Conservation (phyloP, 1,140 invertebrate species). For the Atopsyche davidsoni region DNA sequence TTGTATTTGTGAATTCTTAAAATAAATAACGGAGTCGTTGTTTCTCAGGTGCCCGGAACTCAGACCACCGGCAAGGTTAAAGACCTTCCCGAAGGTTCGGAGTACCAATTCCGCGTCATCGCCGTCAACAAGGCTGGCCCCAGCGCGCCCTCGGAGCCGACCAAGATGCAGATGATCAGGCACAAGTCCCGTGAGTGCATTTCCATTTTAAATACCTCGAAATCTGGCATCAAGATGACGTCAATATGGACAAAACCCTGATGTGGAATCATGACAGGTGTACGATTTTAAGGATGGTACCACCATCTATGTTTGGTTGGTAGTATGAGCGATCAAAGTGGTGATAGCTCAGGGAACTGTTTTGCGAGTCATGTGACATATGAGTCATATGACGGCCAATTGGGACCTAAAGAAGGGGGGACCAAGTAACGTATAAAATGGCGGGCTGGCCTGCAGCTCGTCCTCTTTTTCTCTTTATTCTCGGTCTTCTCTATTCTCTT, state of each 20-base stretch:
- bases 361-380: too few relatives aligned
- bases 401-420: too few relatives aligned
- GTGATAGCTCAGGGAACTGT: too few relatives aligned
- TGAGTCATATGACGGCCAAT: too few relatives aligned
- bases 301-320: too few relatives aligned
- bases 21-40: neutral
- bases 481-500: too few relatives aligned
- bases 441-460: too few relatives aligned
- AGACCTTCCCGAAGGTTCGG: conserved; percentile 82
- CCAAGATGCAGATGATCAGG: conserved; percentile 86
- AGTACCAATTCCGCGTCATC: conserved; percentile 92
- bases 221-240: conserved; percentile 3
- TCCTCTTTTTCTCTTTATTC: too few relatives aligned
- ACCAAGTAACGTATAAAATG: too few relatives aligned
- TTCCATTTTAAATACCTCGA: neutral
- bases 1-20: too few relatives aligned
- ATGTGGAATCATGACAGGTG: too few relatives aligned
- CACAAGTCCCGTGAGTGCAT: conserved; percentile 73
- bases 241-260: conserved; percentile 6
- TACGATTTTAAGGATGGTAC: neutral
- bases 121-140: conserved; percentile 95
- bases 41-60: conserved; percentile 71
- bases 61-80: conserved; percentile 71
- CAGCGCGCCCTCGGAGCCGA: conserved; percentile 89
- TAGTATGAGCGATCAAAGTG: too few relatives aligned